Conservation (phyloP, 2,797 vertebrate species). For the Cuculus canorus region DNA sequence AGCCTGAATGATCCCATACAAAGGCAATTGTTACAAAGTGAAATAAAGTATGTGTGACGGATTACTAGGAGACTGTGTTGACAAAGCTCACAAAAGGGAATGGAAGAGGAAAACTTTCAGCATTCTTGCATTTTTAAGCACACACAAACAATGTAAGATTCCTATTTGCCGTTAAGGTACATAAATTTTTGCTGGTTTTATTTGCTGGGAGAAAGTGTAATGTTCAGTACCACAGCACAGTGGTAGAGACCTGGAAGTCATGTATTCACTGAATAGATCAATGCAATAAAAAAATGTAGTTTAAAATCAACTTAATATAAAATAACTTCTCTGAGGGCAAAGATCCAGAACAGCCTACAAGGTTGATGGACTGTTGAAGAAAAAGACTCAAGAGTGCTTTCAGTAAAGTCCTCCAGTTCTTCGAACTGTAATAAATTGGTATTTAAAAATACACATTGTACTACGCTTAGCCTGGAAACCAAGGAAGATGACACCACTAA, state of each 20-base stretch:
- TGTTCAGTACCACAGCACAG: conserved; percentile 2
- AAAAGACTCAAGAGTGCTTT: conserved; percentile 43
- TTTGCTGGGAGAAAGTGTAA: conserved; percentile 19
- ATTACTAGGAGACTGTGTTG: background rate
- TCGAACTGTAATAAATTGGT: background rate
- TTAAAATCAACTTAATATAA: conserved; percentile 54
- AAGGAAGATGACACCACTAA: background rate
- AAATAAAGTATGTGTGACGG: background rate
- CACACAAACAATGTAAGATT: conserved; percentile 10
- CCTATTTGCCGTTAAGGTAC: conserved; percentile 45
- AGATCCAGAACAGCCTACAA: conserved; percentile 42
- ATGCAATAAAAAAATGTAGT: conserved; percentile 53
- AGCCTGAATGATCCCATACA: background rate
- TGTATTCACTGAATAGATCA: conserved; percentile 1
- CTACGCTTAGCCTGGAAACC: background rate
- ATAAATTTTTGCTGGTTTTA: conserved; percentile 65
- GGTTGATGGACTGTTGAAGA: background rate
- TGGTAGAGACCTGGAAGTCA: conserved; percentile 17
- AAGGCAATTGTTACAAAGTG: background rate
- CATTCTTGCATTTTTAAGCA: background rate
- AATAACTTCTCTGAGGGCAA: conserved; percentile 56
- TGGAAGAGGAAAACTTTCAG: background rate
- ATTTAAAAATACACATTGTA: conserved; percentile 15
- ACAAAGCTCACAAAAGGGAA: background rate
- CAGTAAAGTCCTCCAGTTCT: background rate